A percentile compares a stretch with the other conserved stretches of the same genome.
Conservation (phyloP, 2,797 vertebrate genomes). For the Phoebastria nigripes region DNA sequence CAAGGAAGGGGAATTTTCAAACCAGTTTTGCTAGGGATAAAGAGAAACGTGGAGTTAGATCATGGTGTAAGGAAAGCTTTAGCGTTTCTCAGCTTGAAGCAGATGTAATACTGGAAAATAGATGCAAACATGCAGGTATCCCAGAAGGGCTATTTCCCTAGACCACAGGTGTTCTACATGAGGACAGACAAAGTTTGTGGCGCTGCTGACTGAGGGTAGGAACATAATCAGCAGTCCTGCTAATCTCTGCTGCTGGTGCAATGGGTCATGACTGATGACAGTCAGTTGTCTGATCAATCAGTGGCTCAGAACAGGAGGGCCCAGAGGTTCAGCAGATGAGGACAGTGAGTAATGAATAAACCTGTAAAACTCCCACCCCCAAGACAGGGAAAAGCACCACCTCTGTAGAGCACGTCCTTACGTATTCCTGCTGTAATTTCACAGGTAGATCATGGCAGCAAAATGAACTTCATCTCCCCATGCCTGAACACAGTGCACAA, state of each 20-base stretch:
- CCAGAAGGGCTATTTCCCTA: background rate
- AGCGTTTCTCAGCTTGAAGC: background rate
- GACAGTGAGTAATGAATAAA: background rate
- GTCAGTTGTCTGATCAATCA: background rate
- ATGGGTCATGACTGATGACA: background rate
- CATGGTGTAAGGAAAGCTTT: background rate
- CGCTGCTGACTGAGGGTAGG: background rate
- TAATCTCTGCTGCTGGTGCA: background rate
- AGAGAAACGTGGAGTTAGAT: background rate
- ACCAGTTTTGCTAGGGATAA: background rate
- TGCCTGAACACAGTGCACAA: fast-evolving
- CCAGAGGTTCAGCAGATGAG: background rate
- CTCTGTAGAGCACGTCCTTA: background rate
- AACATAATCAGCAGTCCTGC: background rate
- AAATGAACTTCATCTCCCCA: background rate
- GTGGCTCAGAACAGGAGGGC: background rate
- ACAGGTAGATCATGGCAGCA: background rate
- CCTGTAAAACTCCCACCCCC: background rate
- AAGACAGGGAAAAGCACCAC: background rate
- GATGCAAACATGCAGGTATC: background rate
- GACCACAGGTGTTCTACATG: background rate
- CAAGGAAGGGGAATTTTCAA: background rate
- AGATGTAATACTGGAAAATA: background rate
- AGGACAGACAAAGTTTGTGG: background rate
- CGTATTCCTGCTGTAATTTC: fast-evolving